phyloP scores from a whole-genome alignment of 2,888 invertebrate genomes.

The Litoditis marina region DNA sequence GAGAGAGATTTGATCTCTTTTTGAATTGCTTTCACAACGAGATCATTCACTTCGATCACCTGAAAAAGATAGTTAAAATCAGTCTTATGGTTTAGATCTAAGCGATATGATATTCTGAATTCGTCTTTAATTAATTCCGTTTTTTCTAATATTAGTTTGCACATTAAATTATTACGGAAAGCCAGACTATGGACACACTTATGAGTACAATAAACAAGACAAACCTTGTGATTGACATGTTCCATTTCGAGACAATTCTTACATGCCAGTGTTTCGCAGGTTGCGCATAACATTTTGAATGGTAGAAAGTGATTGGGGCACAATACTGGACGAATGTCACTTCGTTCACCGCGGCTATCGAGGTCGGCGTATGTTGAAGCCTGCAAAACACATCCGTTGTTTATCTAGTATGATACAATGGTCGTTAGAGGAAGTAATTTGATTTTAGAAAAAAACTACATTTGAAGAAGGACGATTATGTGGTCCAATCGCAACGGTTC shows the following conservation, averaged over 20 bases:
- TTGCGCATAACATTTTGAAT: slow-evolving; percentile 36
- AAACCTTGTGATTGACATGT: slow-evolving; percentile 33
- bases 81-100: background rate
- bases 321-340: slow-evolving; percentile 32
- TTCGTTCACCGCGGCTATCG: slow-evolving; percentile 21
- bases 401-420: too few species aligned
- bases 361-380: slow-evolving; percentile 36
- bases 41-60: slow-evolving; percentile 37
- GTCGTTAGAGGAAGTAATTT: too few species aligned
- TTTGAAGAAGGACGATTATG: background rate
- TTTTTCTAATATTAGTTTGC: too few species aligned
- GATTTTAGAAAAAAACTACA: background rate
- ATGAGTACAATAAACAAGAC: background rate
- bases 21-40: slow-evolving; percentile 31
- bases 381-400: too few species aligned
- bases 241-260: slow-evolving; percentile 36
- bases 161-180: too few species aligned
- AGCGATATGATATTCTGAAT: too few species aligned
- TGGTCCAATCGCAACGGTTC: too few species aligned
- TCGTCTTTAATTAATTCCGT: too few species aligned
- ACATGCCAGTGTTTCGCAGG: slow-evolving; percentile 43
- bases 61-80: slow-evolving; percentile 3
- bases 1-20: slow-evolving; percentile 30
- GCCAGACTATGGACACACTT: too few species aligned
- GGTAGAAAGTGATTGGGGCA: slow-evolving; percentile 37